Base-by-base conservation (phyloP, 2,113 vertebrate species). In the Asarcornis scutulata region DNA sequence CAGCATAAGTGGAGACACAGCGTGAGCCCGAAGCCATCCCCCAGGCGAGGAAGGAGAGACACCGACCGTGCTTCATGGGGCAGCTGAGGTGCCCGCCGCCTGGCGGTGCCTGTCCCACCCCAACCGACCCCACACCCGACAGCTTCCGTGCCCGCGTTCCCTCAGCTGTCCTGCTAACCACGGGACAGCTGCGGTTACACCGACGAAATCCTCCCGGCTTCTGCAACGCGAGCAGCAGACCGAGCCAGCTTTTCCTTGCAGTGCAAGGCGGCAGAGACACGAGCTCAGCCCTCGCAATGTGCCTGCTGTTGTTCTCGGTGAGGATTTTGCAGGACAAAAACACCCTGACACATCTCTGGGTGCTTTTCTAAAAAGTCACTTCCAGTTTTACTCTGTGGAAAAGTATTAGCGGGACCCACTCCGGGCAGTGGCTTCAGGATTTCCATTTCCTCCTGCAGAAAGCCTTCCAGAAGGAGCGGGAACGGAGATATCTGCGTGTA, bases 391-490 rank as follows among this genome's bases (percentile, higher is more conserved):
- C 21, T 67, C 66, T 42, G 7, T 42, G 69, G 80, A 80, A 67
- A 83, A 81, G 36, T 8, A n/a, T 60, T 6, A 48, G 44, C 67
- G 73, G 85, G n/a, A 71, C 42, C 67, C 69, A 31, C 64, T 78
- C 78, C 72, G 40, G 63, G 79, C 75, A 44, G 69, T 1, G 21
- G 74, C 53, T 58, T 55, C 71, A 78, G 2, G 1, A 13, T 88
- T 83, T 83, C 80, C 88, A 91, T 91, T 73, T 90, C 91, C 91
- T 93, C 80, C 48, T 52, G n/a, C 72, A 79, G 55, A 25, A 82
- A 42, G 52, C 81, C 50, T 82, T 64, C 50, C 50, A 52, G 42
- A 58, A 36, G 5, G 23, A 32, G 27, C 36, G 52, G 36, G 52
- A 71, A 18, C 29, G 17, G 58, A 44, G 78, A 38, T 38, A 52